These are phyloP conservation scores for Eurytoma californica DNA, from an alignment of 2,888 invertebrate species.

Conservation along the genomic window DNA sequence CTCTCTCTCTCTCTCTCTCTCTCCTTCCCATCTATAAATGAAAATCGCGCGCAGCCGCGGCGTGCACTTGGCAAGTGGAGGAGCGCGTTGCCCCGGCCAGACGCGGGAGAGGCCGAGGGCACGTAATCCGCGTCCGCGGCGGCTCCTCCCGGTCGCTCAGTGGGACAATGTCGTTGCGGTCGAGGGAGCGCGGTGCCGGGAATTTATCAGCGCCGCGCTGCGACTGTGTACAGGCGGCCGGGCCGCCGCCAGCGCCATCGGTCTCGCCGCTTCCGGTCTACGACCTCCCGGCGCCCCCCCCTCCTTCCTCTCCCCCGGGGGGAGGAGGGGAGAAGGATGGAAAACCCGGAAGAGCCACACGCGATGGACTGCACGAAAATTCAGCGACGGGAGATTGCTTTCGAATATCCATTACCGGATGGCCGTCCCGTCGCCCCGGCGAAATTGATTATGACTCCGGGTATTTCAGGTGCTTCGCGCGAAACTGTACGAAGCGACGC, in stretches of 20 bases:
- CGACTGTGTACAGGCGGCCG: not conserved
- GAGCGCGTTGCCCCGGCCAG: too few species aligned
- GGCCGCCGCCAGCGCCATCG: constrained; percentile 25
- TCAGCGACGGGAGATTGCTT: not conserved
- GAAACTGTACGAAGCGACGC: too few species aligned
- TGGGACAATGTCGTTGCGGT: constrained; percentile 34
- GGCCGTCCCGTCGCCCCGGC: too few species aligned
- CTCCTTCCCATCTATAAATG: too few species aligned
- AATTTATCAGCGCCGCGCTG: constrained; percentile 26
- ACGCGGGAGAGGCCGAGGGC: not conserved
- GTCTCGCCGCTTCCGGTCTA: constrained; percentile 41
- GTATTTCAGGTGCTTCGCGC: too few species aligned
- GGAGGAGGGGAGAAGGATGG: not conserved
- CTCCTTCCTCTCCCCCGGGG: not conserved
- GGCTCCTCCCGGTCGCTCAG: constrained; percentile 2
- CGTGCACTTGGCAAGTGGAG: not conserved
- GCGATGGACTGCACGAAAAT: not conserved
- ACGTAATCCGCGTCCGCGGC: not conserved
- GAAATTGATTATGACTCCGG: too few species aligned
- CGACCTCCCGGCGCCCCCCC: constrained; percentile 18
- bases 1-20: too few species aligned
- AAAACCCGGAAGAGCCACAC: constrained; percentile 18
- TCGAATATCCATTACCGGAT: too few species aligned
- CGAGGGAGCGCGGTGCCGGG: constrained; percentile 12
- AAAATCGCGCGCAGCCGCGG: not conserved